Conservation (phyloP, 1,140 invertebrate genomes). For the Ctenoplectra terminalis region DNA sequence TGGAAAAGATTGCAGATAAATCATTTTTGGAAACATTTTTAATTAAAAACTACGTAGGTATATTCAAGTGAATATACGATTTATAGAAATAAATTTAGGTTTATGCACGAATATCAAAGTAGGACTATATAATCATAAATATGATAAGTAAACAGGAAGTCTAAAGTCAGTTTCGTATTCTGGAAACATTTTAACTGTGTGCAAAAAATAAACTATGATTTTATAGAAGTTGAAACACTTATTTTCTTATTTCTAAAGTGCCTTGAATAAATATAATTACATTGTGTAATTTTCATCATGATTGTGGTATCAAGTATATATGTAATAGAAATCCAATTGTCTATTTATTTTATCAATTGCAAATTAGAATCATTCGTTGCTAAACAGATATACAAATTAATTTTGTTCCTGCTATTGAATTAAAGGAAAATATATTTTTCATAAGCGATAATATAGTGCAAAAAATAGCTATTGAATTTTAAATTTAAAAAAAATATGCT, state of each 20-base stretch:
- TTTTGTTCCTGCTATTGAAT: too few relatives aligned
- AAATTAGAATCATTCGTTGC: too few relatives aligned
- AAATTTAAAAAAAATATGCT: too few relatives aligned
- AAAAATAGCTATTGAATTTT: too few relatives aligned
- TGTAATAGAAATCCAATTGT: background rate
- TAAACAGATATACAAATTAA: too few relatives aligned
- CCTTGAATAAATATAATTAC: background rate
- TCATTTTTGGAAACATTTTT: background rate
- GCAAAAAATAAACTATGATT: conserved; percentile 2
- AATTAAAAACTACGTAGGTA: background rate
- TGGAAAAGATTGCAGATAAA: background rate
- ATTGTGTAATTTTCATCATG: background rate
- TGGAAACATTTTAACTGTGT: background rate
- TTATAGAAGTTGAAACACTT: background rate
- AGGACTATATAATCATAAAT: conserved; percentile 1
- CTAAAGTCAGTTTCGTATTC: conserved; percentile 11
- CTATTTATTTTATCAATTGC: background rate
- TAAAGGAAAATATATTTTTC: too few relatives aligned
- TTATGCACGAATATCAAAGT: background rate
- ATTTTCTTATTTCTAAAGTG: background rate
- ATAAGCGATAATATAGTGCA: too few relatives aligned
- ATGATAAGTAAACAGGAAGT: background rate
- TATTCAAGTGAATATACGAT: background rate
- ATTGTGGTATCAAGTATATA: background rate
- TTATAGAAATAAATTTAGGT: background rate